These are phyloP conservation scores for Streptopelia turtur DNA, from an alignment of 2,797 vertebrate species.

Conservation along the genomic window DNA sequence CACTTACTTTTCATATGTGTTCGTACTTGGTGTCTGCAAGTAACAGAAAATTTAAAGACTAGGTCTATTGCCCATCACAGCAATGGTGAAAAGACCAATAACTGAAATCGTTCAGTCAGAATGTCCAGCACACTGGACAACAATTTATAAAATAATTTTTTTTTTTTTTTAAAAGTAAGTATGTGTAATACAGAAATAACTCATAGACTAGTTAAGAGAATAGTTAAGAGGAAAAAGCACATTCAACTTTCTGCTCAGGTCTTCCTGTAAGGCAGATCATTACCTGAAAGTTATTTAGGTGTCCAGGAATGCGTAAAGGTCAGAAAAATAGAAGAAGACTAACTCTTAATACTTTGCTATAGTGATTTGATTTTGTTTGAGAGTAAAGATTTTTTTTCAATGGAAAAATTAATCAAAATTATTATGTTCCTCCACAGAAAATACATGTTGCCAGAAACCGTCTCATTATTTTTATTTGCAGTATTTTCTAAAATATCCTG, in stretches of 20 bases:
- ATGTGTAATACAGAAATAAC: background rate
- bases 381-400: background rate
- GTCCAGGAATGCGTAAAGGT: background rate
- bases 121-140: background rate
- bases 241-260: background rate
- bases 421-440: background rate
- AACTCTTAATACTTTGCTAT: background rate
- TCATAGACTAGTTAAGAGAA: background rate
- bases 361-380: background rate
- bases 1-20: background rate
- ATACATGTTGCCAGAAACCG: background rate
- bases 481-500: background rate
- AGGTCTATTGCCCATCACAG: background rate
- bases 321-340: background rate
- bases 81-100: background rate
- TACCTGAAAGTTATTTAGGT: background rate
- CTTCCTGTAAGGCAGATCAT: background rate
- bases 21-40: background rate
- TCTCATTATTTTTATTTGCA: background rate
- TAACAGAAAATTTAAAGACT: background rate
- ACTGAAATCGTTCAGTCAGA: background rate
- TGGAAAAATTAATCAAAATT: background rate
- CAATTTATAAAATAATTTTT: background rate
- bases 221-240: background rate
- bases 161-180: background rate